Base-by-base conservation (phyloP, 2,113 vertebrate species). In the Callocephalon fimbriatum region DNA sequence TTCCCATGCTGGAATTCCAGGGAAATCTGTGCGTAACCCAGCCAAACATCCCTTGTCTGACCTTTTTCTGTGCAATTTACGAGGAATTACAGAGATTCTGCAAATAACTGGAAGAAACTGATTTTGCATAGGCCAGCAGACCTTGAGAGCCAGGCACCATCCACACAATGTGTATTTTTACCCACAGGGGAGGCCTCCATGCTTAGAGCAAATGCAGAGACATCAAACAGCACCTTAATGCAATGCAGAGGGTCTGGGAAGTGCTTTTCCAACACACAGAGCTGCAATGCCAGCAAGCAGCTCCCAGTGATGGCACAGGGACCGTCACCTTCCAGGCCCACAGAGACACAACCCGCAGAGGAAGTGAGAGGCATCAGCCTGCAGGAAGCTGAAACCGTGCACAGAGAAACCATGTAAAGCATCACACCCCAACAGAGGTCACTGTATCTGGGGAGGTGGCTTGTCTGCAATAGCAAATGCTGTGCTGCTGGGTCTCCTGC, bases 391-490 rank as follows among this genome's bases (percentile, higher is more conserved):
- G 20, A 40, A 58, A 4, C 7, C 38, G 7, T 10, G n/a, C 56
- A 5, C 21, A 8, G 42, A 38, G 47, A 29, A 58, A 37, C 27
- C 11, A 1, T 21, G 12, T 18, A 0, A 25, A 53, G 7, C 2
- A 7, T 4, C 15, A 0, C 6, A 4, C 8, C 71, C 56, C 2
- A 0, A 20, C 26, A 5, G 45, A 58, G 18, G 27, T 32, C 12
- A 2, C 4, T 6, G 26, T 2, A 7, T 4, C 0, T 13, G 58
- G 38, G 40, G 47, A 18, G n/a, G 7, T 10, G 19, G 26, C 7
- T 53, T 2, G 2, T 21, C 59, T 38, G 26, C 2, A 4, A 21
- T 0, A 26, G 35, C 40, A n/a, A 50, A 4, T 0, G 1, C n/a
- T 27, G 25, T 1, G 1, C 21, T 44, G n/a, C 35, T 20, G 38